Conservation (phyloP, 1,140 invertebrate genomes). For the Drosophila bifasciata region DNA sequence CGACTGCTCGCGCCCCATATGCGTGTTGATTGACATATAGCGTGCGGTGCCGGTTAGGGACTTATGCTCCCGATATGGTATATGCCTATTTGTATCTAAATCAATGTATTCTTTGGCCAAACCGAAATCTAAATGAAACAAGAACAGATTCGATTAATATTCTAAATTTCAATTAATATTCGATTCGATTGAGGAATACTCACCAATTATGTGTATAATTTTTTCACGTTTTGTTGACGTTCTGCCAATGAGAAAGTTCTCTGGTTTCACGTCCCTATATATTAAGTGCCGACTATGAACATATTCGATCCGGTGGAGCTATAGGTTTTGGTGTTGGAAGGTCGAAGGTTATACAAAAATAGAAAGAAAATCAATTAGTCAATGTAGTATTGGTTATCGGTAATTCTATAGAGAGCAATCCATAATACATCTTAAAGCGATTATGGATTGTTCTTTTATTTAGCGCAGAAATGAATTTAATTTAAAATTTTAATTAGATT, state of each 20-base stretch:
- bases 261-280: conserved; percentile 99
- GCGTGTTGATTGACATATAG: conserved; percentile 99
- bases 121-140: conserved; percentile 94
- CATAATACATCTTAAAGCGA: conserved; percentile 1
- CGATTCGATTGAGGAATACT: conserved; percentile 47
- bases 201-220: conserved; percentile 99
- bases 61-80: conserved; percentile 99
- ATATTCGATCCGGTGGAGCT: conserved; percentile 99
- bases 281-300: conserved; percentile 99
- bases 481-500: conserved; percentile 39
- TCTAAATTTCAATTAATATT: neutral
- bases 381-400: neutral
- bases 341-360: no score
- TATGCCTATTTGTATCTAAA: conserved; percentile 99
- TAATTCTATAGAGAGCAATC: conserved; percentile 12
- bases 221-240: conserved; percentile 99
- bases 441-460: conserved; percentile 13
- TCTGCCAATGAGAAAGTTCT: conserved; percentile 99
- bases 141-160: conserved; percentile 8
- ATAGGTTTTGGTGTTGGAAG: conserved; percentile 34
- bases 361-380: conserved; percentile 38
- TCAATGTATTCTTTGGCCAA: conserved; percentile 99
- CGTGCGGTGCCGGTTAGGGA: conserved; percentile 98
- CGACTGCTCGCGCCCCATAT: conserved; percentile 99
- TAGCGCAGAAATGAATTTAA: conserved; percentile 3